Base-by-base conservation (phyloP, 1,140 invertebrate genomes). In the Gryllus bimaculatus region DNA sequence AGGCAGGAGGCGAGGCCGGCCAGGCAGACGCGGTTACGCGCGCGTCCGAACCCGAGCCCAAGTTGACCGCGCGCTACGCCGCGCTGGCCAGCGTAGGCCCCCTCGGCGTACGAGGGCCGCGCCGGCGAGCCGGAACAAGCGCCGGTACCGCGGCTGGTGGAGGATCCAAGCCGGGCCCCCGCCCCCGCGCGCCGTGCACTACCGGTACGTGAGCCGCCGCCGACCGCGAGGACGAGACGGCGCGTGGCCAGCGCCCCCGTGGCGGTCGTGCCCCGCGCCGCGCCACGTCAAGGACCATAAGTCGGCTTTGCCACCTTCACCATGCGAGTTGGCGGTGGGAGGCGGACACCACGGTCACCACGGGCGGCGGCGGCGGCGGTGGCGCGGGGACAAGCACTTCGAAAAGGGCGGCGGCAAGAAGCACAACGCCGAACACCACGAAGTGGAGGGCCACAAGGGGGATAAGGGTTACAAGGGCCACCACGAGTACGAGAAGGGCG, bases 381-480 rank as follows among this genome's bases (percentile, higher is more conserved):
- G 47, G 48, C 18, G 77, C 7, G 48, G 39, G 8, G 76, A 78
- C 47, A 66, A 39, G 18, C 73, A 81, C 39, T 75, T 78, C 77
- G 78, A 77, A 18, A 78, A 81, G 48, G 81, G 79, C 15, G 81
- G 81, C 1, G 81, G 81, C 2, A 76, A 80, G 26, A 79, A 81
- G 54, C 78, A 81, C 20, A 77, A 80, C 73, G 47, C 76, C 21
- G 73, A 81, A 2, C 79, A 81, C 13, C 79, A 80, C 18, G 76
- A 77, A 8, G 74, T 7, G 8, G 74, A 79, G 8, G 79, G 79
- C 74, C 77, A 78, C 21, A 79, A 81, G 21, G 79, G 79, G 13
- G 77, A 81, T 74, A 80, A 81, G 47, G 80, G 77, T 15, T 79
- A 81, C 73, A 81, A 81, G 77, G 81, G 81, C 10, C 74, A 80